Percentiles rank a stretch among this genome's conserved stretches.
phyloP scores from a whole-genome alignment of 2,797 vertebrate genomes.

The Pseudomugil tenellus region DNA sequence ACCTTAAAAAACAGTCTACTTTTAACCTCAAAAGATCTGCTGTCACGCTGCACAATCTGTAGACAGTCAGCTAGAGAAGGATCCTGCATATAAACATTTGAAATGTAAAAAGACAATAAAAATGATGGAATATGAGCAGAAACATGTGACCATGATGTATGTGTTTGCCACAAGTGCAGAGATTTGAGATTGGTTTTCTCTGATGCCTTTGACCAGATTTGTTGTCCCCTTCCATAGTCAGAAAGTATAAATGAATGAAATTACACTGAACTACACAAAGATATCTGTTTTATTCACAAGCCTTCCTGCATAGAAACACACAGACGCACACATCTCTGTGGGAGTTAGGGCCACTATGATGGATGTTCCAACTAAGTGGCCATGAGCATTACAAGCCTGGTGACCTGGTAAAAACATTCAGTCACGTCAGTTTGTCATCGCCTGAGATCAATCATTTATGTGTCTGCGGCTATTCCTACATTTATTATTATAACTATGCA shows the following conservation, averaged over 20 bases:
- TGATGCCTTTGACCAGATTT: conserved; percentile 6
- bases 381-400: conserved; percentile 61
- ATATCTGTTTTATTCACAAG: neutral
- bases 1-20: no score
- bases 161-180: conserved; percentile 5
- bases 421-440: conserved; percentile 64
- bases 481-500: conserved; percentile 66
- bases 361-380: conserved; percentile 61
- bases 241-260: conserved; percentile 31
- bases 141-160: neutral
- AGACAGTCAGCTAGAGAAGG: neutral
- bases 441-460: conserved; percentile 63
- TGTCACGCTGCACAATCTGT: neutral
- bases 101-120: conserved; percentile 9
- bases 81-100: neutral
- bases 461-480: conserved; percentile 55
- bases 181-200: conserved; percentile 1
- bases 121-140: conserved; percentile 43
- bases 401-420: conserved; percentile 55
- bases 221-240: conserved; percentile 1
- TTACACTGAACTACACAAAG: conserved; percentile 21
- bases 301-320: neutral
- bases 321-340: conserved; percentile 36
- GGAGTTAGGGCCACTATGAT: conserved; percentile 65
- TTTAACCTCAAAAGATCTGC: no score